Conservation (phyloP, 2,888 invertebrate genomes). For the Sisyra nigra region DNA sequence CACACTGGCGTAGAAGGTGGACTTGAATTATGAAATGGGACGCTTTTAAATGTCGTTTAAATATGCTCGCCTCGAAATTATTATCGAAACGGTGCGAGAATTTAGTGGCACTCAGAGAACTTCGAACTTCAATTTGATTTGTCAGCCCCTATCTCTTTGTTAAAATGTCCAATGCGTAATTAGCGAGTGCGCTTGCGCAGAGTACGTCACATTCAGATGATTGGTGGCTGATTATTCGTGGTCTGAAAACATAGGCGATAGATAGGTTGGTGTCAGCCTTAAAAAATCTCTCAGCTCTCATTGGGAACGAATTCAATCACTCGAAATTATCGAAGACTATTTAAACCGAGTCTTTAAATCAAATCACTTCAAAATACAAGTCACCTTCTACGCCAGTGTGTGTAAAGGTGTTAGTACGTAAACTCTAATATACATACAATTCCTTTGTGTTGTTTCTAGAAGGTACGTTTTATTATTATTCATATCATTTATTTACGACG, state of each 20-base stretch:
- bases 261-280: too few relatives aligned
- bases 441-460: background rate
- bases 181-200: constrained; percentile 4
- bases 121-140: background rate
- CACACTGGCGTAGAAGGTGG: constrained; percentile 85
- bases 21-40: too few relatives aligned
- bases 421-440: background rate
- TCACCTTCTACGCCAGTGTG: constrained; percentile 84
- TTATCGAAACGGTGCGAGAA: too few relatives aligned
- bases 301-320: too few relatives aligned
- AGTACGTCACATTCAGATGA: constrained; percentile 4
- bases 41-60: too few relatives aligned
- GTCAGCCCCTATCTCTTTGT: constrained; percentile 4
- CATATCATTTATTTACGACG: background rate
- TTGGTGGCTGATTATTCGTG: background rate
- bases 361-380: too few relatives aligned
- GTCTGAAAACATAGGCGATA: too few relatives aligned
- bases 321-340: too few relatives aligned
- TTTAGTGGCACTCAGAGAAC: too few relatives aligned
- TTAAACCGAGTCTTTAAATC: too few relatives aligned
- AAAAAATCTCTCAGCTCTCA: too few relatives aligned
- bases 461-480: background rate
- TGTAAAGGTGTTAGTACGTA: constrained; percentile 53
- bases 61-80: too few relatives aligned
- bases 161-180: constrained; percentile 3